A percentile compares a stretch with the other conserved stretches of the same genome.
phyloP scores from a whole-genome alignment of 2,888 invertebrate species.

The Polyploca ridens region DNA sequence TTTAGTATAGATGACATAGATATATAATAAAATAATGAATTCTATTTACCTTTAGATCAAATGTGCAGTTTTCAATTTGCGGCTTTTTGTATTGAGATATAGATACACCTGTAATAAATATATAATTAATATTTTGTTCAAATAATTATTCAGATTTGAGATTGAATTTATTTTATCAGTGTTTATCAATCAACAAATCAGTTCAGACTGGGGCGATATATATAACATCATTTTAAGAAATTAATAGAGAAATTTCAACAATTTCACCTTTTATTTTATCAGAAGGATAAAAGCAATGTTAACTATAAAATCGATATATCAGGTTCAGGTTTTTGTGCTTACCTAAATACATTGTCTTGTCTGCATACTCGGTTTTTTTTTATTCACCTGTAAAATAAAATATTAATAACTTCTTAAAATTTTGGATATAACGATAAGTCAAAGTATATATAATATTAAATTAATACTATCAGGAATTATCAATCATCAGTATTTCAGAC shows the following conservation, averaged over 20 bases:
- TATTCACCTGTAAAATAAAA: too few species aligned
- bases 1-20: not conserved
- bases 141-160: not conserved
- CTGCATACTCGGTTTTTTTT: too few species aligned
- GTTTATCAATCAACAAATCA: constrained; percentile 38
- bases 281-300: too few species aligned
- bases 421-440: too few species aligned
- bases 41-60: not conserved
- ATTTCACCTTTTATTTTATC: not conserved
- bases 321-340: too few species aligned
- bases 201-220: constrained; percentile 48
- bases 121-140: not conserved
- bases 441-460: not conserved
- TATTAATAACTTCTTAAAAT: too few species aligned
- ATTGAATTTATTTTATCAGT: constrained; percentile 22
- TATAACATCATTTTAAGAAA: constrained; percentile 24
- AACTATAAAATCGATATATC: too few species aligned
- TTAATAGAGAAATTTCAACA: not conserved
- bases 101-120: not conserved
- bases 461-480: constrained; percentile 43
- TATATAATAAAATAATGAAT: not conserved
- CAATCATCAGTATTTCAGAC: constrained; percentile 56
- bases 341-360: too few species aligned
- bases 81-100: not conserved
- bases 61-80: not conserved